Evolutionary conservation across 2,113 vertebrate species (phyloP), one percentile per base, ranked within the genome.

Genomic region (Petaurus breviceps): DNA sequence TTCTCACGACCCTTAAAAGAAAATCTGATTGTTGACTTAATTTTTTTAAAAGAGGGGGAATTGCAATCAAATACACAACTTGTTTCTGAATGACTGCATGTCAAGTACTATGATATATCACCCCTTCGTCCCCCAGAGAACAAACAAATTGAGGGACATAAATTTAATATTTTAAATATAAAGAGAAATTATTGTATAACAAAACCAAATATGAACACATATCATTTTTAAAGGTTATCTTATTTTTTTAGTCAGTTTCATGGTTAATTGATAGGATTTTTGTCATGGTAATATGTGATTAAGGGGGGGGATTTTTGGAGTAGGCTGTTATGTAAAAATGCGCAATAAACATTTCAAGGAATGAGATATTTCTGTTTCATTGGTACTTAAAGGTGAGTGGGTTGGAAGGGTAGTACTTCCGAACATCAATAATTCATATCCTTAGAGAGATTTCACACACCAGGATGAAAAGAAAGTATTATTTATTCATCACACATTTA

Each of bases 311-410:
- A 57, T 50, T 94, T 55, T 91, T 95, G n/a, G 90, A 51, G 7
- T 68, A 47, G 22, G 94, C 51, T 94, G 1, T 46, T 91, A 31
- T 5, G n/a, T 8, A 11, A 94, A 95, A 51, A 90, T 93, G 84
- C 77, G 95, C 22, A 95, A 3, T n/a, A 91, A 43, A 77, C 28
- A 95, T 68, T 95, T 95, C 52, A 96, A 96, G 94, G 94, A 92
- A 98, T 95, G 11, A 10, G 8, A 49, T 97, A 95, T 93, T 94
- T 97, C 55, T 97, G 92, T 84, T 84, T 84, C 68, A 43, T 84
- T 84, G 68, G 68, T 43, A 43, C 68, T 43, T 84, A 84, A 84
- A 43, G n/a, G n/a, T 84, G n/a, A 84, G 5, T 43, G 37, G 68
- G n/a, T 84, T 84, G 68, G n/a, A 43, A 84, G 68, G n/a, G 68